Evolutionary conservation across 2,888 invertebrate genomes (phyloP).

Genomic region (Drosophila picticornis): DNA sequence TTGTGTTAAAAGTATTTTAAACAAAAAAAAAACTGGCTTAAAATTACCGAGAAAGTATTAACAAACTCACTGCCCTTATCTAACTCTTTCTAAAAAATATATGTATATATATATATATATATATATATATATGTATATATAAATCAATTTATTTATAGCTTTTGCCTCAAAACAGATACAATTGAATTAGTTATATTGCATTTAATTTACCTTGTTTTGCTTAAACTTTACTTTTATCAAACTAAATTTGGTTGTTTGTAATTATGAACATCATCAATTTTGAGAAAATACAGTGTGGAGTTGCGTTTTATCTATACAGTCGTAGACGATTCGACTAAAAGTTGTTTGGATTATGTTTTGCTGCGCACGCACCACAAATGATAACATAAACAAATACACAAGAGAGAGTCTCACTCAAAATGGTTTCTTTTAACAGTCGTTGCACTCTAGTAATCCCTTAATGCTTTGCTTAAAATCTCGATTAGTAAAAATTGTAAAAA

Average conservation of each 20-base stretch:
- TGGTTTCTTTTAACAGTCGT: constrained; percentile 7
- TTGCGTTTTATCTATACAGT: constrained; percentile 8
- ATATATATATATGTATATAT: not conserved
- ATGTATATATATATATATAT: not conserved
- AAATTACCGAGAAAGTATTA: not conserved
- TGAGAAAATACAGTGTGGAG: not conserved
- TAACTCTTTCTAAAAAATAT: not conserved
- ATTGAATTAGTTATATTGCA: not conserved
- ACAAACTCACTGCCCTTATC: not conserved
- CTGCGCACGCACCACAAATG: constrained; percentile 42
- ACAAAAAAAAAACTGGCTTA: not conserved
- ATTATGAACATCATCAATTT: not conserved
- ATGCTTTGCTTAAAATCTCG: constrained; percentile 10
- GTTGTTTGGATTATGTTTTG: constrained; percentile 11
- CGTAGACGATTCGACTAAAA: constrained; percentile 12
- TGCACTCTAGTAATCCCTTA: constrained; percentile 12
- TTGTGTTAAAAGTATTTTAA: not conserved
- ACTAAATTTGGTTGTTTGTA: not conserved
- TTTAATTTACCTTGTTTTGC: not conserved
- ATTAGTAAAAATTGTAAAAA: constrained; percentile 19
- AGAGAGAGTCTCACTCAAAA: constrained; percentile 13
- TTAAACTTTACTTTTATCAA: not conserved
- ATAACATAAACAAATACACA: constrained; percentile 14
- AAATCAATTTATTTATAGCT: too few species aligned
- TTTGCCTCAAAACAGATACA: not conserved